These are phyloP conservation scores for Brachypterus glaber DNA, from an alignment of 2,888 invertebrate species.

Conservation along the genomic window DNA sequence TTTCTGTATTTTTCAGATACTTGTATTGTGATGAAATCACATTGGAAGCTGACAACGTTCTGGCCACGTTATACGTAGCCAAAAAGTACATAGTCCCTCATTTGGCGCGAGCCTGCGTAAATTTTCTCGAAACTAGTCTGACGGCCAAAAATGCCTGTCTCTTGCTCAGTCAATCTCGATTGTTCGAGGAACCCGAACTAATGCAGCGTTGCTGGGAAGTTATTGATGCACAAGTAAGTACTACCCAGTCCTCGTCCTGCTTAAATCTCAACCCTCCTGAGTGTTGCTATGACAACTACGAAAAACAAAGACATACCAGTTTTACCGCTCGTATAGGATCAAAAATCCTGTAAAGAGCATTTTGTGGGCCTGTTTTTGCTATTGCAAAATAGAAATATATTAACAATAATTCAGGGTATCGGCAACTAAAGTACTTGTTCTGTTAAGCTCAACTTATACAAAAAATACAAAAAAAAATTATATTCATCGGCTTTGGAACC, in stretches of 20 bases:
- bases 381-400: too few relatives aligned
- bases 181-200: constrained; percentile 94
- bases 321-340: constrained; percentile 28
- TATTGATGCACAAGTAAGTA: constrained; percentile 88
- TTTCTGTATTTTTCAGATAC: constrained; percentile 56
- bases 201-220: constrained; percentile 98
- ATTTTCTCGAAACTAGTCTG: constrained; percentile 89
- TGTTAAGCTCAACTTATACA: too few relatives aligned
- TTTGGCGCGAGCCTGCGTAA: constrained; percentile 87
- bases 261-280: constrained; percentile 30
- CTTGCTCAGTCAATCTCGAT: constrained; percentile 84
- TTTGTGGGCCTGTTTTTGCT: too few relatives aligned
- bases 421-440: too few relatives aligned
- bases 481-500: too few relatives aligned
- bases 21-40: constrained; percentile 96
- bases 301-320: constrained; percentile 33
- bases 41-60: constrained; percentile 87
- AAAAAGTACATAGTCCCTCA: constrained; percentile 96
- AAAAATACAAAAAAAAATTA: too few relatives aligned
- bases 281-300: constrained; percentile 16
- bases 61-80: constrained; percentile 89
- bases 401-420: too few relatives aligned
- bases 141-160: constrained; percentile 95
- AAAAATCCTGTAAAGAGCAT: too few relatives aligned
- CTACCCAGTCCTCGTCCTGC: constrained; percentile 34